A percentile compares a stretch with the other conserved stretches of the same genome.
These are phyloP conservation scores for Thymelicus lineola DNA, from an alignment of 2,888 invertebrate genomes.

Conservation along the genomic window DNA sequence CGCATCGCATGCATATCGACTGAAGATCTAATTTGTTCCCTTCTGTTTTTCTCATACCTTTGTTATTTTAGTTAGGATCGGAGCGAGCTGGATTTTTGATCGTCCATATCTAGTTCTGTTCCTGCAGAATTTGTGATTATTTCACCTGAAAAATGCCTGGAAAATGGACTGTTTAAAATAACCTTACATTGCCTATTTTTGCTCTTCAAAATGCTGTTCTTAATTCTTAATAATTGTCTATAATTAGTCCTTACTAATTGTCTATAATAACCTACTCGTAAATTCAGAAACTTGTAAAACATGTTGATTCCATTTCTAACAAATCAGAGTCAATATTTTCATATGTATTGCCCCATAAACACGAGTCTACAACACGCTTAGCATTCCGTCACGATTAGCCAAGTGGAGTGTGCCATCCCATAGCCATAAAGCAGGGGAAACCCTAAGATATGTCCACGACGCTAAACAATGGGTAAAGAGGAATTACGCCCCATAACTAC, in stretches of 20 bases:
- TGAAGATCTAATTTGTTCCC: slow-evolving; percentile 29
- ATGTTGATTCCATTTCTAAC: no score
- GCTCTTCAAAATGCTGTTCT: no score
- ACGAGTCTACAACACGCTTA: background rate
- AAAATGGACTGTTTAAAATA: no score
- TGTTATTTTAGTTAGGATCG: background rate
- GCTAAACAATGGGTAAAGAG: slow-evolving; percentile 64
- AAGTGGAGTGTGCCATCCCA: slow-evolving; percentile 39
- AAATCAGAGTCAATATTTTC: background rate
- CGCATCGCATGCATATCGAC: slow-evolving; percentile 10
- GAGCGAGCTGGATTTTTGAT: background rate
- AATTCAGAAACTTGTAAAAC: no score
- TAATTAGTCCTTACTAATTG: no score
- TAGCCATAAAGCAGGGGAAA: slow-evolving; percentile 50
- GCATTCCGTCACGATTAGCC: slow-evolving; percentile 28
- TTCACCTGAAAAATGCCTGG: no score
- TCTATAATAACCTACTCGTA: no score
- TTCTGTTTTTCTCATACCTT: slow-evolving; percentile 12
- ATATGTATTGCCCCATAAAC: background rate
- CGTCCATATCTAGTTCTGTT: no score
- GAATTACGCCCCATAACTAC: slow-evolving; percentile 71
- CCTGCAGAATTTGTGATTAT: no score
- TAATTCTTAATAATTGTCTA: no score
- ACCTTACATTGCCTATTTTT: no score
- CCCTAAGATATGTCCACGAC: slow-evolving; percentile 47